Evolutionary conservation across 2,888 invertebrate species (phyloP).

Genomic region (Hypena proboscidalis): DNA sequence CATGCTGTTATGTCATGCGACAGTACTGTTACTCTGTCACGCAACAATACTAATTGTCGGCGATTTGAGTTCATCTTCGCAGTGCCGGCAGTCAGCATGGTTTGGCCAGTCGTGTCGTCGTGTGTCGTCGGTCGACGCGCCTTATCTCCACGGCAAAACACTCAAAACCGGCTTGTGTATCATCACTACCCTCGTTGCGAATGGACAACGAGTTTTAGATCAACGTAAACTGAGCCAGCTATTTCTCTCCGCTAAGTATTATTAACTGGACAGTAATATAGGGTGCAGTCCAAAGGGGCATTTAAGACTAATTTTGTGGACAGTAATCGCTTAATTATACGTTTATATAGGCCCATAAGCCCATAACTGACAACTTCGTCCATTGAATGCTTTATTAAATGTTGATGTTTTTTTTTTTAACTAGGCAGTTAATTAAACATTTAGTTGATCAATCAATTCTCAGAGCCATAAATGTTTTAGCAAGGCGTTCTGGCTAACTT

Average conservation of each 20-base stretch:
- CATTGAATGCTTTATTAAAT: too few species aligned
- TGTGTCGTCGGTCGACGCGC: slow-evolving; percentile 35
- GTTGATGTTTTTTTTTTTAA: too few species aligned
- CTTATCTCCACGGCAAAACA: slow-evolving; percentile 58
- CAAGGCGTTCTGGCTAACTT: too few species aligned
- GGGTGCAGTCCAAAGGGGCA: background rate
- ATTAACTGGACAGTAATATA: background rate
- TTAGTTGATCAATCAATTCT: too few species aligned
- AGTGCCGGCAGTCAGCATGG: slow-evolving; percentile 23
- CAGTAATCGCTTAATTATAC: slow-evolving; percentile 1
- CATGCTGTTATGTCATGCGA: slow-evolving; percentile 73
- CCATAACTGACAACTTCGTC: too few species aligned
- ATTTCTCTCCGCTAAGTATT: slow-evolving; percentile 2
- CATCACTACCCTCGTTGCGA: slow-evolving; percentile 54
- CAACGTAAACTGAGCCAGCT: slow-evolving; percentile 39
- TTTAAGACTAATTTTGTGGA: background rate
- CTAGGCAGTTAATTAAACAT: too few species aligned
- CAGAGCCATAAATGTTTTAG: too few species aligned
- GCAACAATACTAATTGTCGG: slow-evolving; percentile 72
- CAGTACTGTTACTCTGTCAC: slow-evolving; percentile 73
- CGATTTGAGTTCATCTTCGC: slow-evolving; percentile 51
- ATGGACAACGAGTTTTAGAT: slow-evolving; percentile 54
- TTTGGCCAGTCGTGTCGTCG: slow-evolving; percentile 13
- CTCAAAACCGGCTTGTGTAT: slow-evolving; percentile 66
- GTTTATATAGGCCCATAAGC: too few species aligned